phyloP scores from a whole-genome alignment of 2,113 vertebrate genomes.

The Emydura subglobosa region DNA sequence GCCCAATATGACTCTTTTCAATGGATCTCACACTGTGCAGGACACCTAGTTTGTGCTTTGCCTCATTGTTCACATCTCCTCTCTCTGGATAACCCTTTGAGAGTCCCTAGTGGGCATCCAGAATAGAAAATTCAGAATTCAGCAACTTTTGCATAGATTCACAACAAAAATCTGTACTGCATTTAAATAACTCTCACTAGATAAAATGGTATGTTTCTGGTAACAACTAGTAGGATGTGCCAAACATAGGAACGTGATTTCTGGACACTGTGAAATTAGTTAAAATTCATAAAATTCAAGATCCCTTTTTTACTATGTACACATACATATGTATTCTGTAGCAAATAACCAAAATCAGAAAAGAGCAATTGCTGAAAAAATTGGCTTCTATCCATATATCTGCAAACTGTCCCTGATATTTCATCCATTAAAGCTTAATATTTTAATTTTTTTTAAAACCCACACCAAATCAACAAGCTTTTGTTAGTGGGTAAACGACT shows the following conservation, averaged over 20 bases:
- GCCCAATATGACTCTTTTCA: not conserved
- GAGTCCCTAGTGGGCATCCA: not conserved
- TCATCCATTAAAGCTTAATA: not conserved
- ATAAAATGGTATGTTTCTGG: not conserved
- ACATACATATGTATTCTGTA: not conserved
- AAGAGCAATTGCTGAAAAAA: not conserved
- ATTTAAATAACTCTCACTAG: not conserved
- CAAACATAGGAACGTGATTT: not conserved
- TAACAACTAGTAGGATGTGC: not conserved
- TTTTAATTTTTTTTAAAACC: not conserved
- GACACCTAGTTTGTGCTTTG: not conserved
- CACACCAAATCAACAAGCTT: not conserved
- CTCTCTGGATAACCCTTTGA: not conserved
- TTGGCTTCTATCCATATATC: not conserved
- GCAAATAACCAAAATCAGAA: not conserved
- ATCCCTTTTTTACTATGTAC: not conserved
- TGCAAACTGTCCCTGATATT: accelerated
- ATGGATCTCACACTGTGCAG: not conserved
- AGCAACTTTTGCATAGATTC: not conserved
- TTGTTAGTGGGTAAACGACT: not conserved
- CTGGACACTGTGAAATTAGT: not conserved
- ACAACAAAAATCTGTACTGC: not conserved
- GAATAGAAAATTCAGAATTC: not conserved
- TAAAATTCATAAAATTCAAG: not conserved
- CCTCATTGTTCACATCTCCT: not conserved